Evolutionary conservation across 2,888 invertebrate genomes (phyloP).

Genomic region (Alsophila aescularia): DNA sequence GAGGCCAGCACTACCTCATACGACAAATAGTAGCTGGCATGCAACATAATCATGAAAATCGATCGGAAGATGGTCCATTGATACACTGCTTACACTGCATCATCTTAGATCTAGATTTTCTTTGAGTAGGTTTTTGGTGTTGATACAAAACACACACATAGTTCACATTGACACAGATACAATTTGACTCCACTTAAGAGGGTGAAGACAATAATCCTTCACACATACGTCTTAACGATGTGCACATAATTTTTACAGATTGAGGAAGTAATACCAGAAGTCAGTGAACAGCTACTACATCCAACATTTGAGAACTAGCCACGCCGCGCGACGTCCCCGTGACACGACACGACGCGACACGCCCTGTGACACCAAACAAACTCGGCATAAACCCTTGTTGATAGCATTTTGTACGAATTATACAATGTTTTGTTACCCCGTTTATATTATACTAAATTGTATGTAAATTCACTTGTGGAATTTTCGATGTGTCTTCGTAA

Average conservation of each 20-base stretch:
- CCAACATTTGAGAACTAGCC: conserved; percentile 48
- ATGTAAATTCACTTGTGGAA: conserved; percentile 48
- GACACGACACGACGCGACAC: not conserved
- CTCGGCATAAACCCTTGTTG: conserved; percentile 45
- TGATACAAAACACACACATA: too few relatives aligned
- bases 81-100: too few relatives aligned
- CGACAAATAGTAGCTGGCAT: too few relatives aligned
- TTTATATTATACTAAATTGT: conserved; percentile 44
- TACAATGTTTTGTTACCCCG: conserved; percentile 60
- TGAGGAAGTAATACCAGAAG: conserved; percentile 32
- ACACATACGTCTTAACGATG: not conserved
- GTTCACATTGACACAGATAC: too few relatives aligned
- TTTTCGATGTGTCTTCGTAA: conserved; percentile 66
- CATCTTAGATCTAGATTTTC: too few relatives aligned
- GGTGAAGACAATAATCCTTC: too few relatives aligned
- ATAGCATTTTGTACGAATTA: conserved; percentile 63
- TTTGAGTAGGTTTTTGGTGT: too few relatives aligned
- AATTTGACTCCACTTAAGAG: too few relatives aligned
- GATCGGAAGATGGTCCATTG: too few relatives aligned
- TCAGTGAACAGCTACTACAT: conserved; percentile 22
- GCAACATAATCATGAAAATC: too few relatives aligned
- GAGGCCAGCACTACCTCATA: too few relatives aligned
- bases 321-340: conserved; percentile 18
- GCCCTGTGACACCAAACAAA: not conserved
- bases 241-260: conserved; percentile 2